Evolutionary conservation across 1,140 invertebrate genomes (phyloP), one percentile per base, ranked within the genome.

Genomic region (Drosophila tani): DNA sequence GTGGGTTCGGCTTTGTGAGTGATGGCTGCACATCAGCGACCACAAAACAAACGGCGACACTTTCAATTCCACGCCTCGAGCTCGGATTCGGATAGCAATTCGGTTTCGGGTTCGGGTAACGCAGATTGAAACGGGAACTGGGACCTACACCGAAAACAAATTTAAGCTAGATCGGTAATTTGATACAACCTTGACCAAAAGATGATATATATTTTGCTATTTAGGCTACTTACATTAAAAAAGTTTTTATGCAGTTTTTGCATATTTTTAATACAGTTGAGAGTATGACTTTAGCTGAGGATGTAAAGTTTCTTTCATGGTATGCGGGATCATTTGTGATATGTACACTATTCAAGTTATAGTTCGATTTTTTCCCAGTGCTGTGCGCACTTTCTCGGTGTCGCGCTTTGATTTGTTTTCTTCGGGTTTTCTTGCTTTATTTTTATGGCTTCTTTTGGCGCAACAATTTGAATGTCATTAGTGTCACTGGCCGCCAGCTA

Each of bases 391-490:
- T 85, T 85, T 85, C 82, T 85, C 82, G 66, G 49, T 64, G 73
- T 79, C 59, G 62, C 65, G 77, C 64, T 81, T 75, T 71, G 77
- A 80, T 84, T 84, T 81, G 67, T 64, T 83, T 77, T 81, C 82
- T 63, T 41, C 60, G 32, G 41, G 15, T 47, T 47, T 65, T 82
- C 55, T 75, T 46, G 67, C 67, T 75, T 64, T 68, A 50, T 51
- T 77, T 81, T 86, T 86, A 87, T 76, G 79, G 79, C 83, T 85
- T 85, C 82, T 87, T 86, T 85, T 79, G 66, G 79, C 83, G 83
- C 83, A 82, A 87, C 82, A 86, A 82, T 87, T 87, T 82, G 75
- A 86, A 82, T 82, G 82, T 87, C 82, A 86, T 86, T 86, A 86
- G 79, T 76, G 83, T 87, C 83, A 86, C 66, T 77, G 80, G 60